Base-by-base conservation (phyloP, 2,888 invertebrate species). In the Andricus quercusramuli region DNA sequence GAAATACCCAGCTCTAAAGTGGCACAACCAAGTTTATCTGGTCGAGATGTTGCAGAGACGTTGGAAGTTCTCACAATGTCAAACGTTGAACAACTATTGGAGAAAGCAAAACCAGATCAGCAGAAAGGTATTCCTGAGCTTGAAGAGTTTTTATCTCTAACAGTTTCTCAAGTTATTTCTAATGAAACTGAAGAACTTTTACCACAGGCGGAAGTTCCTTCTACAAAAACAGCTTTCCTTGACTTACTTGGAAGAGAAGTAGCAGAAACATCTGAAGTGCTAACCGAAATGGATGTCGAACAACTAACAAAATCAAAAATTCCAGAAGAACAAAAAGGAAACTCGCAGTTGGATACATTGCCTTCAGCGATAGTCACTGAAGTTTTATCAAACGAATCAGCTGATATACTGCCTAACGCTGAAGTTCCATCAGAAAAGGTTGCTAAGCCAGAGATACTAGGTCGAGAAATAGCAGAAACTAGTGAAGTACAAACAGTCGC, bases 211-310 rank as follows among this genome's bases (percentile, higher is more conserved):
- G 78, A 83, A 25, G 1, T 62, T 25, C 84, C 85, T 0, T 77
- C 51, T 47, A 59, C 79, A 78, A 88, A 86, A 78, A 85, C 62
- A 17, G 88, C 88, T 17, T 11, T 74, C 67, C 25, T 82, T 79
- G 79, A 81, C 78, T 83, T 94, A 32, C 87, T 90, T 76, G 90
- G 91, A 22, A 89, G 91, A 84, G 92, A 93, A 86, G 89, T 92
- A 62, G 92, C 92, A n/a, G 89, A 93, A 87, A 92, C 91, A 79
- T 83, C 82, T 44, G 87, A 91, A 79, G 81, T 90, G 2, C 32
- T 89, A 70, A 85, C 90, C 0, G 81, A 89, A 68, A 79, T 86
- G 0, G 89, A 85, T 41, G 87, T 86, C 1, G 85, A 84, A 59
- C 86, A 89, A 62, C 51, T 89, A 0, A 68, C 32, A 8, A 79